Evolutionary conservation across 2,888 invertebrate species (phyloP), one percentile per base, ranked within the genome.

Genomic region (Anorthoa munda): DNA sequence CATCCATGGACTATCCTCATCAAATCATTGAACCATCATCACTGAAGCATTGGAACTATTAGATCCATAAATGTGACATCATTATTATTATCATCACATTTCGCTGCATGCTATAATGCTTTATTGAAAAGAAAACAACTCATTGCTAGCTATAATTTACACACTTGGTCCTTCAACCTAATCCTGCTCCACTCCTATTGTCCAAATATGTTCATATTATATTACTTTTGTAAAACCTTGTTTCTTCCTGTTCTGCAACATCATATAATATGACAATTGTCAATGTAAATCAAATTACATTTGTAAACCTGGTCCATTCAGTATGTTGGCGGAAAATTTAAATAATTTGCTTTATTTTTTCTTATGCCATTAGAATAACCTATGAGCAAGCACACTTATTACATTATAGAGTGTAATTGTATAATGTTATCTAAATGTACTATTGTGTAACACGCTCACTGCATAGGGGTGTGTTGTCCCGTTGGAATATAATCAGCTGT

Each of bases 401-500:
- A n/a, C 4, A 17, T 1, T 21, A 60, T n/a, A n/a, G 23, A 61
- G 5, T 26, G 18, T 66, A 45, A 48, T 21, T 48, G 18, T 60
- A 18, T 46, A n/a, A 17, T 46, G 45, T 23, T 39, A n/a, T 13
- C 2, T 51, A 12, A 48, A 26, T n/a, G 9, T 53, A 39, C 9
- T 13, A 9, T 45, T 65, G 46, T 66, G 21, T 68, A 46, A 39
- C 50, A 17, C 13, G 13, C 13, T 17, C 23, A 56, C 23, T 51
- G 17, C n/a, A 39, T 7, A 3, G 15, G 26, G 26, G 17, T 55
- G 26, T 58, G 21, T 21, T 58, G 48, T 45, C 26, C 66, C 18
- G 50, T 75, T 48, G 50, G 13, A 58, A 69, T 46, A 64, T 26
- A 46, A 55, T 59, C 68, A 80, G 72, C 66, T 69, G 68, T 59